These are phyloP conservation scores for Rhinolophus sinicus DNA, from an alignment of 2,113 vertebrate species.

Conservation along the genomic window DNA sequence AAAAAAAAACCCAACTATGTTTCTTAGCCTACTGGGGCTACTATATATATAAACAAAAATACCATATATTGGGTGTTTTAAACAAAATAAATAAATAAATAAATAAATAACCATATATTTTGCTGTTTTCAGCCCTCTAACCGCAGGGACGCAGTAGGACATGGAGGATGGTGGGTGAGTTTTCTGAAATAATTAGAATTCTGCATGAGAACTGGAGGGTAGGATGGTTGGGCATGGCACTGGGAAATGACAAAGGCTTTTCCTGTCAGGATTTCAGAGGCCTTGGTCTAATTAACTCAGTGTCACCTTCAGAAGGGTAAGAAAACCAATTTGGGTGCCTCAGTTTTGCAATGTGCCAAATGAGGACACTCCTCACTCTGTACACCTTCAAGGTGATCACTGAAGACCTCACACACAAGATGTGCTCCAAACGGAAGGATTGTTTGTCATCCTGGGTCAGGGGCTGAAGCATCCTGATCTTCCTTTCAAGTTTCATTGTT, in stretches of 20 bases:
- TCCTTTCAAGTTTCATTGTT: neutral
- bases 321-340: neutral
- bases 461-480: accelerated
- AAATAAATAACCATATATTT: neutral
- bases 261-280: neutral
- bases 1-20: neutral
- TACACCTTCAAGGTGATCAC: too few species aligned
- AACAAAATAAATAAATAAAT: neutral
- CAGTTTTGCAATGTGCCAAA: accelerated
- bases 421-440: neutral
- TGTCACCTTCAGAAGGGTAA: neutral
- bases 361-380: neutral
- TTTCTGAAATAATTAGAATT: neutral
- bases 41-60: neutral
- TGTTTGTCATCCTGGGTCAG: neutral
- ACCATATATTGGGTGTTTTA: neutral
- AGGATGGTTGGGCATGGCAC: neutral
- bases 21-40: neutral
- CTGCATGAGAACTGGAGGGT: neutral
- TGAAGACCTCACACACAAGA: neutral
- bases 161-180: too few species aligned
- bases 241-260: neutral
- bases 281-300: neutral
- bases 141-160: too few species aligned
- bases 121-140: neutral